Evolutionary conservation across 2,888 invertebrate species (phyloP).

Genomic region (Oxystoma pomonae): DNA sequence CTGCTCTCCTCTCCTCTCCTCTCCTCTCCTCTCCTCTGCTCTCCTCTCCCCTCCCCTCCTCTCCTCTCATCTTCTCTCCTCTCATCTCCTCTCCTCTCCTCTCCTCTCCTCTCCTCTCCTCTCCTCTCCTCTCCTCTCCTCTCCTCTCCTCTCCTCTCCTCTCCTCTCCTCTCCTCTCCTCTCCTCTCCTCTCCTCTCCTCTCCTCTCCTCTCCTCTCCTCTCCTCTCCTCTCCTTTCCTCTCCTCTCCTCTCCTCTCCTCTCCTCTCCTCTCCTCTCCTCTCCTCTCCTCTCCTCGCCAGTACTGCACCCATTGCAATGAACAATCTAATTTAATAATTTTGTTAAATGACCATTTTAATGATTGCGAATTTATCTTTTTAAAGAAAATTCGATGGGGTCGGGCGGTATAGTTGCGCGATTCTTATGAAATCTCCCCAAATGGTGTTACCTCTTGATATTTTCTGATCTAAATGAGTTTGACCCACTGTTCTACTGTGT

Average conservation of each 20-base stretch:
- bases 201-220: slow-evolving; percentile 3
- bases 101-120: slow-evolving; percentile 3
- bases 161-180: slow-evolving; percentile 3
- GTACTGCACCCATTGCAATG: too few relatives aligned
- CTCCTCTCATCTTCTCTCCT: slow-evolving; percentile 1
- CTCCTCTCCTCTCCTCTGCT: slow-evolving; percentile 2
- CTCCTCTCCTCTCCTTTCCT: slow-evolving; percentile 3
- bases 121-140: slow-evolving; percentile 3
- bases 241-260: slow-evolving; percentile 3
- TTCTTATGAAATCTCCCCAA: too few relatives aligned
- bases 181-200: slow-evolving; percentile 3
- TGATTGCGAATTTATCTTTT: too few relatives aligned
- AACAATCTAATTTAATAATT: too few relatives aligned
- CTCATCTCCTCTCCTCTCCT: slow-evolving; percentile 2
- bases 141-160: slow-evolving; percentile 3
- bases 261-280: slow-evolving; percentile 3
- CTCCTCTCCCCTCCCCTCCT: slow-evolving; percentile 1
- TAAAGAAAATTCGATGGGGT: too few relatives aligned
- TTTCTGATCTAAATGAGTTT: too few relatives aligned
- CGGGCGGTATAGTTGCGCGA: too few relatives aligned
- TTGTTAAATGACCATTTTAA: too few relatives aligned
- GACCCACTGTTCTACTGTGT: too few relatives aligned
- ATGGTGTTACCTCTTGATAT: too few relatives aligned
- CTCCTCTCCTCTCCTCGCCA: slow-evolving; percentile 1
- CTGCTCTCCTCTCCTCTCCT: slow-evolving; percentile 1